phyloP scores from a whole-genome alignment of 2,888 invertebrate genomes.

The Sepioteuthis lessoniana region DNA sequence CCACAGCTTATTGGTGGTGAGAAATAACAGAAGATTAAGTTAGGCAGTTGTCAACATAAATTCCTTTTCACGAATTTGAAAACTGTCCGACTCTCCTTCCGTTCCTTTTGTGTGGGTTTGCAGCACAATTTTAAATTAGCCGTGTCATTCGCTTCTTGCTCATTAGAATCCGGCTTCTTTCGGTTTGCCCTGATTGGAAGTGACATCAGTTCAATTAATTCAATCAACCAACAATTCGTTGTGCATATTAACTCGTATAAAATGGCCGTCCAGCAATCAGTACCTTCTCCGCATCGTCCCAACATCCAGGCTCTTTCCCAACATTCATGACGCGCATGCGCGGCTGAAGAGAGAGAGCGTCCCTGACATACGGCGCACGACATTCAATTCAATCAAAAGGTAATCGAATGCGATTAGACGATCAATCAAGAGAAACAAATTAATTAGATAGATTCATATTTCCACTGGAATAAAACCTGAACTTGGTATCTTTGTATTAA shows the following conservation, averaged over 20 bases:
- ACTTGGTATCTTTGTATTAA: background rate
- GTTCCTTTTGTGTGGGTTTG: background rate
- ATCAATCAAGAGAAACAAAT: background rate
- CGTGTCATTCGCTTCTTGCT: background rate
- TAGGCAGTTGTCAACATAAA: constrained; percentile 6
- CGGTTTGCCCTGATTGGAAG: background rate
- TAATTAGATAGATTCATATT: constrained; percentile 33
- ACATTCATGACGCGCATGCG: background rate
- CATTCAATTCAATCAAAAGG: constrained; percentile 21
- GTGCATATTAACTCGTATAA: constrained; percentile 7
- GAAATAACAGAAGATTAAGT: constrained; percentile 20
- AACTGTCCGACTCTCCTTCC: constrained; percentile 4
- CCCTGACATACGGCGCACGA: background rate
- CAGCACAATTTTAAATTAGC: background rate
- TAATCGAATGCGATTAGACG: constrained; percentile 9
- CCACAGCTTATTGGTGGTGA: background rate
- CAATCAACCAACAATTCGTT: background rate
- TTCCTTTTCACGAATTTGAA: constrained; percentile 13
- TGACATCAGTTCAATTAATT: constrained; percentile 12
- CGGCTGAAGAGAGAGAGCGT: background rate
- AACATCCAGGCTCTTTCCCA: background rate
- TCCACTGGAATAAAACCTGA: background rate
- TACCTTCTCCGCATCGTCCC: background rate
- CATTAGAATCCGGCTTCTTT: background rate
- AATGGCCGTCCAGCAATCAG: background rate